phyloP scores from a whole-genome alignment of 1,140 invertebrate genomes.

The Holcopasites calliopsidis region DNA sequence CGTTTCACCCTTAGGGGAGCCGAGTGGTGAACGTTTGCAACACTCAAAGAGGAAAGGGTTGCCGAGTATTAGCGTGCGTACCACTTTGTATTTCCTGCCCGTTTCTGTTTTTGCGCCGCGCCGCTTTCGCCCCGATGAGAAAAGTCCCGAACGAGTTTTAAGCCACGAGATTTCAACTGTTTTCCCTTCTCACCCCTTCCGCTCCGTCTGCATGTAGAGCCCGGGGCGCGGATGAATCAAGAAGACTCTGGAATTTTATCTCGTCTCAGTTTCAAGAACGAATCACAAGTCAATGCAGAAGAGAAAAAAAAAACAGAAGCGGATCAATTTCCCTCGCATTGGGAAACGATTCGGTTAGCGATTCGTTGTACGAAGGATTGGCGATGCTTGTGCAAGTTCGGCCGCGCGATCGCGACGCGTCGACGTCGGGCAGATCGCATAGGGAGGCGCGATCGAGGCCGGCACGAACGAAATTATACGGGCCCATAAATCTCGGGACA shows the following conservation, averaged over 20 bases:
- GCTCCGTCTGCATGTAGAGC: conserved; percentile 24
- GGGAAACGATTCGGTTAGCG: background rate
- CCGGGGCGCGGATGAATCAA: background rate
- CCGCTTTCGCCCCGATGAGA: background rate
- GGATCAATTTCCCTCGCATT: background rate
- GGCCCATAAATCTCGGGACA: conserved; percentile 71
- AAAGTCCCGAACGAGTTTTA: background rate
- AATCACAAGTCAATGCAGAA: too few relatives aligned
- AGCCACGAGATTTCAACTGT: conserved; percentile 54
- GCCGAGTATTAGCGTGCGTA: conserved; percentile 36
- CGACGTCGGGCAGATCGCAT: background rate
- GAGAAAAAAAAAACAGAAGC: too few relatives aligned
- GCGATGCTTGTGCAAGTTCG: too few relatives aligned
- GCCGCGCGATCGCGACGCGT: conserved; percentile 1
- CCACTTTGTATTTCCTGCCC: conserved; percentile 42
- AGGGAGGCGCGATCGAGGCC: background rate
- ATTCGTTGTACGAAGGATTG: too few relatives aligned
- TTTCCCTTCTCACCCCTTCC: conserved; percentile 50
- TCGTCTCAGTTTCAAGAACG: background rate
- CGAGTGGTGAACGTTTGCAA: conserved; percentile 40
- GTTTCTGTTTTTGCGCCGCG: conserved; percentile 11
- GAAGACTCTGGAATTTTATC: background rate
- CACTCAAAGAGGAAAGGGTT: conserved; percentile 37
- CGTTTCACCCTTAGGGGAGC: conserved; percentile 45
- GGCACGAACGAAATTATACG: conserved; percentile 62